phyloP scores from a whole-genome alignment of 2,113 vertebrate species.

The Carassius auratus region DNA sequence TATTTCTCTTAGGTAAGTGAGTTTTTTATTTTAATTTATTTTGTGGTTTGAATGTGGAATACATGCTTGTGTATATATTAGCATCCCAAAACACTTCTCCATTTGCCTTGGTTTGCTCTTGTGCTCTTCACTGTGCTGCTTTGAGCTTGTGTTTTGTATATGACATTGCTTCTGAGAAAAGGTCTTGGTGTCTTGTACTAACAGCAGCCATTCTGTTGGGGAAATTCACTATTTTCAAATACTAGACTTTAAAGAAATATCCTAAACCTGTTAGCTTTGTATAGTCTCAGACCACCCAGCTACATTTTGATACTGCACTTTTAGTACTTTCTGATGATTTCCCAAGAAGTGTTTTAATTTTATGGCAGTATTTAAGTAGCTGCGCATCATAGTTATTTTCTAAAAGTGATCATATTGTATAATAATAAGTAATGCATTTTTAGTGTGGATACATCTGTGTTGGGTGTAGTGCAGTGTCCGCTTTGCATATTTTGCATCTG shows the following conservation, averaged over 20 bases:
- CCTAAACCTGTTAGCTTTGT: not conserved
- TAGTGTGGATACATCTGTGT: not conserved
- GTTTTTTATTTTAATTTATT: too few species aligned
- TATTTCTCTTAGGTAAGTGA: too few species aligned
- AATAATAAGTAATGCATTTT: not conserved
- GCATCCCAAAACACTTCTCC: not conserved
- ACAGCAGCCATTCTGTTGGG: not conserved
- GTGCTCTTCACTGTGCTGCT: not conserved
- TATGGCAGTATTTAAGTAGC: not conserved
- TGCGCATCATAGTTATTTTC: not conserved
- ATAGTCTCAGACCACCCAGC: not conserved
- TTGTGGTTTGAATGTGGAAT: too few species aligned
- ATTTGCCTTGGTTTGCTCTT: not conserved
- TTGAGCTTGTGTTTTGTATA: not conserved
- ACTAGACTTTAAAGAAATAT: not conserved
- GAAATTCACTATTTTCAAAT: not conserved
- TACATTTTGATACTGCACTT: not conserved
- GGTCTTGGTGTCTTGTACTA: not conserved
- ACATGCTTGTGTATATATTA: not conserved
- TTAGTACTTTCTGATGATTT: not conserved
- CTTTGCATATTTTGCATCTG: constrained; percentile 36
- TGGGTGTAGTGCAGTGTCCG: not conserved
- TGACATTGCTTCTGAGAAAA: not conserved
- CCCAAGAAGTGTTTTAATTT: not conserved
- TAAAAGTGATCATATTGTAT: not conserved